phyloP scores from a whole-genome alignment of 1,140 invertebrate genomes.

The Cephus cinctus region DNA sequence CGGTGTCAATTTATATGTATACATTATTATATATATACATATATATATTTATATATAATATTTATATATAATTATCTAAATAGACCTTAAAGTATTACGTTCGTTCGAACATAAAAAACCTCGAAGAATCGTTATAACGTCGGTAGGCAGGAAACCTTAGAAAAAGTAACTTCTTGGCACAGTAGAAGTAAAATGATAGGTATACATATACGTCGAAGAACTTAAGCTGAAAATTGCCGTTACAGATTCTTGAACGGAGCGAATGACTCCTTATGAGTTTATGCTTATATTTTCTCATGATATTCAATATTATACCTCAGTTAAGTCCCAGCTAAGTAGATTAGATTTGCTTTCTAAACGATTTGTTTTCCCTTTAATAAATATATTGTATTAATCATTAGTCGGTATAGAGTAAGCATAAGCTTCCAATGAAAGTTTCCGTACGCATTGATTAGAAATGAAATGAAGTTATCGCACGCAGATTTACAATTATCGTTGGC shows the following conservation, averaged over 20 bases:
- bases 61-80: not conserved
- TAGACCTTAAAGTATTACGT: not conserved
- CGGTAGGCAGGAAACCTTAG: not conserved
- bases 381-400: not conserved
- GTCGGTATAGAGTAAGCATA: not conserved
- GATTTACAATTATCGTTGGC: no score
- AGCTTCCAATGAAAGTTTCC: not conserved
- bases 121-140: not conserved
- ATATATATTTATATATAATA: not conserved
- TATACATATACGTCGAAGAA: no score
- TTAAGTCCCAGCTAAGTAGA: not conserved
- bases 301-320: slow-evolving; percentile 1
- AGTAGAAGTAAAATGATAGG: slow-evolving; percentile 3
- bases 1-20: not conserved
- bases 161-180: slow-evolving; percentile 1
- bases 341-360: not conserved
- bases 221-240: no score
- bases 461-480: no score
- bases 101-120: not conserved
- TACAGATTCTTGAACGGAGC: no score
- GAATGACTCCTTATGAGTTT: not conserved
- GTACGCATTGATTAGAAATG: no score
- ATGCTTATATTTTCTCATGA: not conserved
- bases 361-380: not conserved
- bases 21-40: not conserved